Evolutionary conservation across 2,888 invertebrate species (phyloP), one percentile per base, ranked within the genome.

Genomic region (Hemistola chrysoprasaria): DNA sequence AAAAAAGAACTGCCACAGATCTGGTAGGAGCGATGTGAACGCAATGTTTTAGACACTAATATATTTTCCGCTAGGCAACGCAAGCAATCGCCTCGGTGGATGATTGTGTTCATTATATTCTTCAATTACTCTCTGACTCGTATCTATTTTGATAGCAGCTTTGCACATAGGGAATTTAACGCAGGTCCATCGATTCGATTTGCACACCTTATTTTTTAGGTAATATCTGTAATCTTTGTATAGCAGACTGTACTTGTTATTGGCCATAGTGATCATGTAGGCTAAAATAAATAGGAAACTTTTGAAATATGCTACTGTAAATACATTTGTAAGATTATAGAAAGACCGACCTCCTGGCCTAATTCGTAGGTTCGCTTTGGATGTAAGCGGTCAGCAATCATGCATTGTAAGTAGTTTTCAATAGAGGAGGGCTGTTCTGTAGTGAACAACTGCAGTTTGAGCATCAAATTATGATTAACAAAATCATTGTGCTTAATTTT

Each of bases 141-240:
- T 0, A 21, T 37, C 23, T 1, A 25, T 7, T 37, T 21, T 30
- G 1, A 39, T 6, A 8, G 20, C 24, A 0, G 63, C 56, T 27
- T 50, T 58, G 44, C 68, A 68, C 6, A 47, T 47, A 0, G 63
- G 62, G 25, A 50, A 55, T 2, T 29, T 50, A 0, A 64, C 60
- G 35, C 69, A 67, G 0, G 54, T 47, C 64, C 65, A 67, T 7
- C 55, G 57, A 16, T 16, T 16, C 2, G 16, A 3, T 7, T 25
- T 28, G 8, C 38, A 50, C 6, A 52, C 31, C 6, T 36, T 47
- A 45, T 65, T 63, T 1, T 59, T 46, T 10, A 50, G 55, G 46
- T 58, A 65, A 40, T 53, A 65, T 0, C 62, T 59, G 21, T 63
- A 62, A 0, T 58, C 53, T 28, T 55, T 33, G 40, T 54, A 55